Base-by-base conservation (phyloP, 2,888 invertebrate genomes). In the Pollenia labialis region DNA sequence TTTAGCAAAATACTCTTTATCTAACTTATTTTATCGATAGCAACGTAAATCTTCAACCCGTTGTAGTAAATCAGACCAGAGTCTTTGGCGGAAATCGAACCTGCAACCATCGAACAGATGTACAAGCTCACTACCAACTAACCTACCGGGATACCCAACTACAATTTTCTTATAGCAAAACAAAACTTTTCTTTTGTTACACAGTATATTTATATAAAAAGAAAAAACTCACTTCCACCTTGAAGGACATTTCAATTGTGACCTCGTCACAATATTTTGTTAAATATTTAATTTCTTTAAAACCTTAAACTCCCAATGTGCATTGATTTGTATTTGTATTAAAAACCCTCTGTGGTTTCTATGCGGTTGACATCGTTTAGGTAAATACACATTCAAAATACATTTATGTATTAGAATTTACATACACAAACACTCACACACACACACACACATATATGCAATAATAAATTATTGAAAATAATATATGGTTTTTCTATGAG, bases 351-450 rank as follows among this genome's bases (percentile, higher is more conserved):
- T 71, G 80, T 66, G 83, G 86, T 72, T 80, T 66, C 60, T 64
- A 48, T 83, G 83, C 66, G 83, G 83, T 87, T 83, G 81, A 87
- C 83, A 83, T 83, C 80, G 52, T 81, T 87, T 83, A 81, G 64
- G 64, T 76, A 83, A 87, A 83, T 81, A 60, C 48, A 71, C 69
- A 76, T 72, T 66, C 48, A 50, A 71, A 81, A 71, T 64, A 56
- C 58, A 81, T 79, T 71, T 77, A n/a, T n/a, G n/a, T n/a, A 77
- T 68, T 72, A 52, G 54, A 54, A 64, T 68, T 64, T 32, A 40
- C 60, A 46, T 32, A 48, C 7, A 32, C 4, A 56, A 4, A n/a
- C 10, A 32, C 11, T 11, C 48, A 56, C 9, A n/a, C 10, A 32
- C 11, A 8, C 48, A 58, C 3, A 18, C 12, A 54, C 54, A 42